phyloP scores from a whole-genome alignment of 1,140 invertebrate genomes.

The Drosophila punjabiensis region DNA sequence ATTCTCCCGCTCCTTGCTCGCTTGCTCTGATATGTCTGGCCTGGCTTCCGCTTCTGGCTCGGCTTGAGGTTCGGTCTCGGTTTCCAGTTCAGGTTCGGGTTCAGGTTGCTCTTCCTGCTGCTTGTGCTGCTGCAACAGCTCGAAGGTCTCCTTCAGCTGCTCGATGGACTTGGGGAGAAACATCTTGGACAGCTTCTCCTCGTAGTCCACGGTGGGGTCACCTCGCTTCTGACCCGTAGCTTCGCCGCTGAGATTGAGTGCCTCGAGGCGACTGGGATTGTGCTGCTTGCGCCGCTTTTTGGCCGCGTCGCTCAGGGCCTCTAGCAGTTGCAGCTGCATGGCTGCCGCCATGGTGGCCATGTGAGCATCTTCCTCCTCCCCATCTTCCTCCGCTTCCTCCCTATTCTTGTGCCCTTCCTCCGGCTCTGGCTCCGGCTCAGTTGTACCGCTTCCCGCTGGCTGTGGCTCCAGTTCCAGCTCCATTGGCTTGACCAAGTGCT shows the following conservation, averaged over 20 bases:
- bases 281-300: conserved; percentile 90
- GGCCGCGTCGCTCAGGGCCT: conserved; percentile 81
- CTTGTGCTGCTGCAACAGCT: conserved; percentile 75
- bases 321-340: conserved; percentile 82
- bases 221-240: conserved; percentile 43
- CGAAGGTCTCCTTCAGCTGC: conserved; percentile 78
- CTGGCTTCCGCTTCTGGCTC: conserved; percentile 41
- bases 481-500: conserved; percentile 39
- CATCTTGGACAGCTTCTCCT: conserved; percentile 82
- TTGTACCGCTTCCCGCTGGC: conserved; percentile 71
- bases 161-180: conserved; percentile 80
- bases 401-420: conserved; percentile 4
- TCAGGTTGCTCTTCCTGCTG: conserved; percentile 37
- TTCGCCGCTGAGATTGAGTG: conserved; percentile 84
- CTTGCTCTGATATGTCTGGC: conserved; percentile 46
- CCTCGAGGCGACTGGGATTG: conserved; percentile 89
- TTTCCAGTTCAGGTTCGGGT: conserved; percentile 14
- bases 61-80: conserved; percentile 15
- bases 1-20: conserved; percentile 55
- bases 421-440: conserved; percentile 38
- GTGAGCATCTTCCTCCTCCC: conserved; percentile 44
- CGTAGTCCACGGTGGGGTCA: conserved; percentile 65
- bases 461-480: conserved; percentile 44
- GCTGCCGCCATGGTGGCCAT: conserved; percentile 82
- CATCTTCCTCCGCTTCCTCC: conserved; percentile 6